Conservation (phyloP, 2,888 invertebrate genomes). For the Colostygia pectinataria region DNA sequence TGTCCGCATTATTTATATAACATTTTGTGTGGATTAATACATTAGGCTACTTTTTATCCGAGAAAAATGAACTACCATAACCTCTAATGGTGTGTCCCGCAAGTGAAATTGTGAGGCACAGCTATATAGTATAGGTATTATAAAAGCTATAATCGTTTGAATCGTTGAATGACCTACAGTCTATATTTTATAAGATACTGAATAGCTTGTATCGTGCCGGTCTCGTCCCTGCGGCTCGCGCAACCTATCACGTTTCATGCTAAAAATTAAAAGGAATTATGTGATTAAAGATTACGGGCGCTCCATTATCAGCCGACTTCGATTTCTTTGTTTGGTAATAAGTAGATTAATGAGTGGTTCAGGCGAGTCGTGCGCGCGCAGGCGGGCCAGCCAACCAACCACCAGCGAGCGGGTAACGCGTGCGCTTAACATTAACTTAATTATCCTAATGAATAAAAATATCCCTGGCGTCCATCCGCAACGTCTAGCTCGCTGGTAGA, state of each 20-base stretch:
- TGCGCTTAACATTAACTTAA: slow-evolving; percentile 53
- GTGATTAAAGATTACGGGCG: slow-evolving; percentile 15
- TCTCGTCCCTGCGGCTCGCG: too few species aligned
- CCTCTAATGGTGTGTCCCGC: too few species aligned
- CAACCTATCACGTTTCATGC: slow-evolving; percentile 17
- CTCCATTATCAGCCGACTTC: slow-evolving; percentile 9
- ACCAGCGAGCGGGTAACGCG: slow-evolving; percentile 27
- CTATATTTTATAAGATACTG: too few species aligned
- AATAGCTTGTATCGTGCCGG: not conserved
- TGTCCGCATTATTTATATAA: too few species aligned
- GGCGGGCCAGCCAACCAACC: too few species aligned
- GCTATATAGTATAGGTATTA: too few species aligned
- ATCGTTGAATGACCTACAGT: too few species aligned
- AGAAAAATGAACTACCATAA: too few species aligned
- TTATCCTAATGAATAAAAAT: slow-evolving; percentile 61
- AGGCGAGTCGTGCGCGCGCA: slow-evolving; percentile 25
- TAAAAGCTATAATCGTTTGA: too few species aligned
- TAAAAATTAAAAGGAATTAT: slow-evolving; percentile 12
- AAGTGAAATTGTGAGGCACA: too few species aligned
- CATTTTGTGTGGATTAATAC: too few species aligned
- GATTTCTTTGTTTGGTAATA: slow-evolving; percentile 25
- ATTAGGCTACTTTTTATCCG: too few species aligned
- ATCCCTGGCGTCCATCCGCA: slow-evolving; percentile 35
- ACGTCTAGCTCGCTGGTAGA: slow-evolving; percentile 1
- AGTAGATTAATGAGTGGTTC: slow-evolving; percentile 22